These are phyloP conservation scores for Xerus inauris DNA, from an alignment of 2,113 vertebrate genomes.

Conservation along the genomic window DNA sequence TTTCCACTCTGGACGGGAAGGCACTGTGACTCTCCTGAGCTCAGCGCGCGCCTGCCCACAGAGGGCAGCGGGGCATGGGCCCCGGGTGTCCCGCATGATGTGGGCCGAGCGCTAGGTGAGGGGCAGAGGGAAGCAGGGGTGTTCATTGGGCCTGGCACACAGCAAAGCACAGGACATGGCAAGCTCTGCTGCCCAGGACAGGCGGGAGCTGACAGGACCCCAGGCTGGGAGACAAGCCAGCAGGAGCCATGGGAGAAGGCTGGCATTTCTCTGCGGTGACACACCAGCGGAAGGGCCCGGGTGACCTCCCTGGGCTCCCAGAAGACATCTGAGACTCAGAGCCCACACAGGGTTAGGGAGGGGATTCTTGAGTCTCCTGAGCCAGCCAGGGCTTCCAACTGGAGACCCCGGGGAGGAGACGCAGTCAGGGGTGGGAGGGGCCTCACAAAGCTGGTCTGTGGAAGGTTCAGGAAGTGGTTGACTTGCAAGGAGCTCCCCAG, in stretches of 20 bases:
- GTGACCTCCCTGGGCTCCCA: background rate
- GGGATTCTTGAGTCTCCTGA: background rate
- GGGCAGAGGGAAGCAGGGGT: too few relatives aligned
- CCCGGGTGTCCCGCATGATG: rapidly evolving
- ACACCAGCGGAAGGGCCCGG: rapidly evolving
- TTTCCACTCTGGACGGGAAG: background rate
- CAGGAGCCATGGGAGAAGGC: background rate
- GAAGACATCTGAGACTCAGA: background rate
- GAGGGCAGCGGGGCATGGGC: background rate
- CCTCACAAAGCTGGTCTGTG: background rate
- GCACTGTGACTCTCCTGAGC: background rate
- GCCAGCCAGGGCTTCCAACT: background rate
- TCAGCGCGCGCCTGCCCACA: background rate
- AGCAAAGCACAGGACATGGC: background rate
- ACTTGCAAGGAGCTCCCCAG: background rate
- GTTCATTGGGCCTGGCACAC: rapidly evolving
- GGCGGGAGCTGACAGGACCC: rapidly evolving
- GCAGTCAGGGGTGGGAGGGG: too few relatives aligned
- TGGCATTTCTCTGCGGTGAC: background rate
- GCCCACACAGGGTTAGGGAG: background rate
- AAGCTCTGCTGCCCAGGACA: too few relatives aligned
- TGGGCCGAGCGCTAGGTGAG: too few relatives aligned
- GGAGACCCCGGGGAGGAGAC: background rate
- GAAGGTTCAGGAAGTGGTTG: background rate
- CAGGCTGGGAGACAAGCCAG: too few relatives aligned